These are phyloP conservation scores for Chanos chanos DNA, from an alignment of 2,797 vertebrate species.

Conservation along the genomic window DNA sequence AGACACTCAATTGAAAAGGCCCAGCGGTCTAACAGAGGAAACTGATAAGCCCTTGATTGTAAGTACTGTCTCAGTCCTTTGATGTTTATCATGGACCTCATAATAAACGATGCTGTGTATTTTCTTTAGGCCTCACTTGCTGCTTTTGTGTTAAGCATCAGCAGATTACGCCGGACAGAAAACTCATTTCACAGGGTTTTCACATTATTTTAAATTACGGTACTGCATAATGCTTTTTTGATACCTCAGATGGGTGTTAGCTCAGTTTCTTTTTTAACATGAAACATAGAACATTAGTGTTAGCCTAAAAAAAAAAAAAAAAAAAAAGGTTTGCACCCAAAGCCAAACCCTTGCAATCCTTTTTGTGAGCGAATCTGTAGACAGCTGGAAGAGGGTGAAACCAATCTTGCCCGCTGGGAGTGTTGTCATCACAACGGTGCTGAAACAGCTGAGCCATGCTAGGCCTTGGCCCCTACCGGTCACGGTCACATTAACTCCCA, in stretches of 20 bases:
- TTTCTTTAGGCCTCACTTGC: conserved; percentile 1
- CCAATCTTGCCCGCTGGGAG: conserved; percentile 37
- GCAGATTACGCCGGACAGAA: no score
- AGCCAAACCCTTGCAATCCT: not conserved
- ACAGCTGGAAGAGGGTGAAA: conserved; percentile 40
- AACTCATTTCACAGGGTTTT: no score
- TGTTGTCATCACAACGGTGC: conserved; percentile 24
- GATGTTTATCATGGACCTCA: conserved; percentile 28
- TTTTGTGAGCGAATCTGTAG: conserved; percentile 22
- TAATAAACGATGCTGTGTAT: conserved; percentile 25
- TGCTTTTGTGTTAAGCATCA: conserved; percentile 12
- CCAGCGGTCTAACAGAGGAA: conserved; percentile 7
- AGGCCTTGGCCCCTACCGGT: not conserved
- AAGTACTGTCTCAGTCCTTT: conserved; percentile 12
- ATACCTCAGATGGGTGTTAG: no score
- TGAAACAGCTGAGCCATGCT: conserved; percentile 49
- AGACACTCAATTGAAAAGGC: conserved; percentile 14
- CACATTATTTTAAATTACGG: no score
- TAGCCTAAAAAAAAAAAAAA: not conserved
- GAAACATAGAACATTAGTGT: no score
- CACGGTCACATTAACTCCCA: conserved; percentile 16
- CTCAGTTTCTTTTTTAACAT: no score
- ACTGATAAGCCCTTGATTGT: conserved; percentile 34
- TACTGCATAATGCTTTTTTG: no score
- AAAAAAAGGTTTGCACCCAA: not conserved